phyloP scores from a whole-genome alignment of 2,888 invertebrate genomes.

The Scaptomyza tumidula region DNA sequence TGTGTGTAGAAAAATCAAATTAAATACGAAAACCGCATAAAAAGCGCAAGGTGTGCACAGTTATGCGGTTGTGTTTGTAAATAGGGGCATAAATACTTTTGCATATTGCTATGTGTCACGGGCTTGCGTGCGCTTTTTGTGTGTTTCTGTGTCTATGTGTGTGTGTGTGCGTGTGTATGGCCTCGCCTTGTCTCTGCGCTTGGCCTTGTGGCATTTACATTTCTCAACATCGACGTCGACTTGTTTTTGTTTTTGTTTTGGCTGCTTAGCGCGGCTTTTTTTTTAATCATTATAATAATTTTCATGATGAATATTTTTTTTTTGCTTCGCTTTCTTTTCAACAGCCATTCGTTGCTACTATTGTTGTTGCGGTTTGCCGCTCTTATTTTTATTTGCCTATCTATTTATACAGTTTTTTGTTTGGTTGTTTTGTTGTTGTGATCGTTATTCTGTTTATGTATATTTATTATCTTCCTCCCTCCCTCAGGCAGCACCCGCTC shows the following conservation, averaged over 20 bases:
- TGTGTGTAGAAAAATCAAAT: slow-evolving; percentile 14
- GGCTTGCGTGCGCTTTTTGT: slow-evolving; percentile 64
- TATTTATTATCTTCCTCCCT: slow-evolving; percentile 24
- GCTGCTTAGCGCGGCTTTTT: slow-evolving; percentile 51
- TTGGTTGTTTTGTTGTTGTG: slow-evolving; percentile 42
- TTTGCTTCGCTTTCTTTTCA: slow-evolving; percentile 65
- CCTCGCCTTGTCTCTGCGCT: slow-evolving; percentile 77
- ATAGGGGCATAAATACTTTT: slow-evolving; percentile 46
- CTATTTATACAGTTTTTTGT: slow-evolving; percentile 62
- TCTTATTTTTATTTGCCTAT: slow-evolving; percentile 61
- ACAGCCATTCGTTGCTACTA: slow-evolving; percentile 43
- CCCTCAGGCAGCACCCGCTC: slow-evolving; percentile 13
- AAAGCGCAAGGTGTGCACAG: slow-evolving; percentile 55
- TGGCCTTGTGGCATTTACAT: slow-evolving; percentile 81
- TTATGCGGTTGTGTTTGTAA: slow-evolving; percentile 28
- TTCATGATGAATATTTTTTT: slow-evolving; percentile 60
- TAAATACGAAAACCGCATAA: slow-evolving; percentile 18
- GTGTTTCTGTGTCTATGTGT: slow-evolving; percentile 18
- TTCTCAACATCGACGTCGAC: slow-evolving; percentile 67
- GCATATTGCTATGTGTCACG: slow-evolving; percentile 66
- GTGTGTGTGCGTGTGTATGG: slow-evolving; percentile 50
- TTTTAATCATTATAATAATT: slow-evolving; percentile 75
- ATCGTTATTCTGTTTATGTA: slow-evolving; percentile 47
- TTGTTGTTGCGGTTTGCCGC: slow-evolving; percentile 50
- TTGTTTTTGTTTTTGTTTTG: slow-evolving; percentile 29